Percentiles rank a stretch among this genome's conserved stretches.
These are phyloP conservation scores for Bos javanicus DNA, from an alignment of 2,113 vertebrate genomes.

Conservation along the genomic window DNA sequence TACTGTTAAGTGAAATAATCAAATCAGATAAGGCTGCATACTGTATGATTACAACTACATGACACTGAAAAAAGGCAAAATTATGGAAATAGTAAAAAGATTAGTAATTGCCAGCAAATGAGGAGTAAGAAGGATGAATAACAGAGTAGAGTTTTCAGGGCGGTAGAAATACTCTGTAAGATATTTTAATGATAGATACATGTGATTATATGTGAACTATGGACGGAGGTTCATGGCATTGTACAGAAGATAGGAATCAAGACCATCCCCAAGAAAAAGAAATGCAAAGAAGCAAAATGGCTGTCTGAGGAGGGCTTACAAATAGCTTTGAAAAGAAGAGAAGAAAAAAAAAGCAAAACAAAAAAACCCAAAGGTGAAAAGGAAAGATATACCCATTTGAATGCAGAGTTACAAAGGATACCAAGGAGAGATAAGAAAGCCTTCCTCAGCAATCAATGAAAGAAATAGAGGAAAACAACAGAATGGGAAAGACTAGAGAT, in stretches of 20 bases:
- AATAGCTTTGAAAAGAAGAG: not conserved
- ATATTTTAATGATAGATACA: not conserved
- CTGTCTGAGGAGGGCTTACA: not conserved
- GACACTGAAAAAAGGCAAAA: not conserved
- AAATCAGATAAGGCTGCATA: not conserved
- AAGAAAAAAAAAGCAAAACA: no score
- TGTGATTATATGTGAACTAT: not conserved
- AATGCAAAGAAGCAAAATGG: not conserved
- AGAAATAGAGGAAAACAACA: not conserved
- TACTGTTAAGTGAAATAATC: not conserved
- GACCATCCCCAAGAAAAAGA: not conserved
- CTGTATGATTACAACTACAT: not conserved
- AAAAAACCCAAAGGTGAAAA: not conserved
- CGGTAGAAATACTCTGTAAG: not conserved
- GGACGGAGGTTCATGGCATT: rapidly evolving
- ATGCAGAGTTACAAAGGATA: not conserved
- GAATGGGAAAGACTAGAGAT: not conserved
- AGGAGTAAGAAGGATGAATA: not conserved
- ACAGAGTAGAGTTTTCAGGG: not conserved
- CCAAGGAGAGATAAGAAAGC: not conserved
- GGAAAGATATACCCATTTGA: not conserved
- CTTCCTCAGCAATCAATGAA: not conserved
- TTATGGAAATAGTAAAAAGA: not conserved
- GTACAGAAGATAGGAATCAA: not conserved
- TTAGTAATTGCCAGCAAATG: not conserved